Evolutionary conservation across 2,888 invertebrate genomes (phyloP).

Genomic region (Melanostoma scalare): DNA sequence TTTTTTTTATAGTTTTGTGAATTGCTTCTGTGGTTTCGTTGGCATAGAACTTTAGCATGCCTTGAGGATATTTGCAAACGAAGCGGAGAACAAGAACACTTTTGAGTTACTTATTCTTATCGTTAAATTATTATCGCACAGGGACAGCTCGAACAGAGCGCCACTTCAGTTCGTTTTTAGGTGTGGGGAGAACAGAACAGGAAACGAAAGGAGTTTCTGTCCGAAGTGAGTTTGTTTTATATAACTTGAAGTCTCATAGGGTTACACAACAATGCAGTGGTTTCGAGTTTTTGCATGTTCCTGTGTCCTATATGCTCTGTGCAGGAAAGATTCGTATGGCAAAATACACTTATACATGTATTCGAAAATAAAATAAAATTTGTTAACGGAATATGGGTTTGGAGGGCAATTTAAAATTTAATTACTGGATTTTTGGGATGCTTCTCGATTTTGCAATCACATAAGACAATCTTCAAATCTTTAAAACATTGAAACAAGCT

Average conservation of each 20-base stretch:
- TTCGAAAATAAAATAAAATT: too few species aligned
- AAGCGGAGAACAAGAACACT: constrained; percentile 39
- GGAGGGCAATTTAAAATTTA: too few species aligned
- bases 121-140: constrained; percentile 58
- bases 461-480: too few species aligned
- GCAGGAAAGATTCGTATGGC: too few species aligned
- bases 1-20: constrained; percentile 27
- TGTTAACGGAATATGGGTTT: too few species aligned
- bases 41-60: constrained; percentile 67
- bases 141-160: constrained; percentile 27
- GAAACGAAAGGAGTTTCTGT: constrained; percentile 45
- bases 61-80: constrained; percentile 69
- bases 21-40: constrained; percentile 35
- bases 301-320: too few species aligned
- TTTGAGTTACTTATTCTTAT: constrained; percentile 66
- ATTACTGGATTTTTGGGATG: too few species aligned
- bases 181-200: constrained; percentile 13
- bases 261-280: too few species aligned
- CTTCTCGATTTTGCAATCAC: too few species aligned
- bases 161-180: constrained; percentile 7
- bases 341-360: too few species aligned
- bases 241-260: neutral
- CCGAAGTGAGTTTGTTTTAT: constrained; percentile 31
- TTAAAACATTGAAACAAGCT: too few species aligned
- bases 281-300: too few species aligned